Percentiles rank a stretch among this genome's conserved stretches.
These are phyloP conservation scores for Lycaon pictus DNA, from an alignment of 2,113 vertebrate species.

Conservation along the genomic window DNA sequence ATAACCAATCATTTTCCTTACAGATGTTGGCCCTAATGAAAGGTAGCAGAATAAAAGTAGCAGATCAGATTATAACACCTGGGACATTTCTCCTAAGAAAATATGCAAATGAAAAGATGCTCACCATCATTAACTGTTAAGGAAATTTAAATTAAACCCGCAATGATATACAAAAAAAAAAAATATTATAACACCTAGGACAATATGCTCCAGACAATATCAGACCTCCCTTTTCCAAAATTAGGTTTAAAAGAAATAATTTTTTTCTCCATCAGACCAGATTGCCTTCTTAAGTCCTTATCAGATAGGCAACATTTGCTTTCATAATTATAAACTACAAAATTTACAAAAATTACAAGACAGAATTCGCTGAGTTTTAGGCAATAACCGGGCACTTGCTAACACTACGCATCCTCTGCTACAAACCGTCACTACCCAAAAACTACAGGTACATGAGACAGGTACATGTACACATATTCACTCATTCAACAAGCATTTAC, in stretches of 20 bases:
- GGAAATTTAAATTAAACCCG: no score
- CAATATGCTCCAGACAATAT: not conserved
- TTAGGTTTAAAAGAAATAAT: not conserved
- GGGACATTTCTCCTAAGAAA: no score
- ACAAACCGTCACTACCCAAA: not conserved
- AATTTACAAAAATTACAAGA: not conserved
- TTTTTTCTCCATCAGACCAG: not conserved
- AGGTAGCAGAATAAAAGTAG: not conserved
- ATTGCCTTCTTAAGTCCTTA: not conserved
- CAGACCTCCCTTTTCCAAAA: not conserved
- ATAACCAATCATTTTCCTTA: not conserved
- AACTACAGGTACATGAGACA: not conserved
- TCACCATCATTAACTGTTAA: no score
- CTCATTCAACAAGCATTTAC: not conserved
- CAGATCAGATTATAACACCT: not conserved
- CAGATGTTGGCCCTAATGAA: not conserved
- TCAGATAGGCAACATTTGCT: not conserved
- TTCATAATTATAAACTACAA: not conserved
- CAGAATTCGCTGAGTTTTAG: not conserved
- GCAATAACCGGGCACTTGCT: not conserved
- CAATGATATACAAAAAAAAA: no score
- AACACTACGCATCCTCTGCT: not conserved
- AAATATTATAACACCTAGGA: not conserved
- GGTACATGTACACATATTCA: not conserved
- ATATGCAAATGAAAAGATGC: no score